Base-by-base conservation (phyloP, 2,797 vertebrate species). In the Myiothlypis coronata region DNA sequence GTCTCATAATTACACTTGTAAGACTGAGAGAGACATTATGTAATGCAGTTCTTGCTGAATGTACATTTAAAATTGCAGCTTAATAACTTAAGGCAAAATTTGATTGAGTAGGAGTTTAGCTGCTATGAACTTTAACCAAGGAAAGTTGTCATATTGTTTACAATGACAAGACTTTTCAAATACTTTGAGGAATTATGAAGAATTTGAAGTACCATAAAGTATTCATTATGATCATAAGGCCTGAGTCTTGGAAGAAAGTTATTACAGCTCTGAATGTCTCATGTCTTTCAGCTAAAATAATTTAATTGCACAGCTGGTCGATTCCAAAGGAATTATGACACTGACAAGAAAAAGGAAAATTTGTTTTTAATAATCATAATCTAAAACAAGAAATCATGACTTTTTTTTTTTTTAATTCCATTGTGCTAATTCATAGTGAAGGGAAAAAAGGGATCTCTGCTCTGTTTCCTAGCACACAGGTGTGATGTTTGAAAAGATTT, bases 1-100 rank as follows among this genome's bases (percentile, higher is more conserved):
- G 98, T 97, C 94, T 97, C 94, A 91, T 96, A 97, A 97, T 95
- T 96, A 94, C 86, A 95, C 94, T 80, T 97, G 86, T 96, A 94
- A 96, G 96, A 80, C 89, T 89, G 87, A 97, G 87, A 95, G 96
- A 98, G 96, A 97, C 90, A 74, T 97, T 97, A 97, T 95, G 94
- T 97, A 97, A 98, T 94, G 94, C 68, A 92, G 76, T 91, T 96
- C 92, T 96, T 96, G 67, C 67, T 32, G 53, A 92, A 82, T 85
- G 71, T 96, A 93, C 94, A 77, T 96, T 97, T 96, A 96, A 97
- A 94, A 82, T 75, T 97, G 91, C 79, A 96, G 67, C 90, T 96
- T 94, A 96, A 96, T 95, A 96, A 96, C 89, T 96, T 87, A 75
- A 92, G 88, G 85, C 85, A 96, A 97, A 96, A 94, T 89, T 95